These are phyloP conservation scores for Apis florea DNA, from an alignment of 1,140 invertebrate species.

Conservation along the genomic window DNA sequence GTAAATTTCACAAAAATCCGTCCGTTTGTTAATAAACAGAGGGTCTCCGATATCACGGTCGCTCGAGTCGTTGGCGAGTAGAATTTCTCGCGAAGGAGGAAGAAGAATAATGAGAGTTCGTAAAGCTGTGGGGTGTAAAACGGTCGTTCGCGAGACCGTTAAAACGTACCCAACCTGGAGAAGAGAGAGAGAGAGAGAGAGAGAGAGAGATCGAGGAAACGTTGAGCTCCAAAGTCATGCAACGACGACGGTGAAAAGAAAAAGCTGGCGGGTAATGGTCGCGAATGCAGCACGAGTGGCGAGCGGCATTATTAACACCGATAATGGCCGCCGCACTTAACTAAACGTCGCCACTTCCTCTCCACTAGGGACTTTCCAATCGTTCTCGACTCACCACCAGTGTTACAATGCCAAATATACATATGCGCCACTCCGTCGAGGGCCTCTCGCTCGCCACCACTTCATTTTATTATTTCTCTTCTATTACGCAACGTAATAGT, in stretches of 20 bases:
- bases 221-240: slow-evolving; percentile 9
- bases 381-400: slow-evolving; percentile 21
- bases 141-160: slow-evolving; percentile 38
- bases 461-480: background rate
- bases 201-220: too few relatives aligned
- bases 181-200: too few relatives aligned
- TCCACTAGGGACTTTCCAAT: slow-evolving; percentile 12
- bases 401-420: slow-evolving; percentile 13
- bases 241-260: slow-evolving; percentile 24
- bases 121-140: background rate
- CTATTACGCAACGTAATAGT: too few relatives aligned
- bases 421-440: background rate
- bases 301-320: slow-evolving; percentile 58
- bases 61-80: background rate
- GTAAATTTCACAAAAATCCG: too few relatives aligned
- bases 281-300: slow-evolving; percentile 27
- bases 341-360: slow-evolving; percentile 57
- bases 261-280: slow-evolving; percentile 27
- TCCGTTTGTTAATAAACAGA: too few relatives aligned
- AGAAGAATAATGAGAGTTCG: slow-evolving; percentile 32
- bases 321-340: slow-evolving; percentile 67
- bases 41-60: too few relatives aligned
- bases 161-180: background rate
- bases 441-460: background rate
- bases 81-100: background rate